Percentiles rank a stretch among this genome's conserved stretches.
phyloP scores from a whole-genome alignment of 2,888 invertebrate species.

The Iphiclides podalirius region DNA sequence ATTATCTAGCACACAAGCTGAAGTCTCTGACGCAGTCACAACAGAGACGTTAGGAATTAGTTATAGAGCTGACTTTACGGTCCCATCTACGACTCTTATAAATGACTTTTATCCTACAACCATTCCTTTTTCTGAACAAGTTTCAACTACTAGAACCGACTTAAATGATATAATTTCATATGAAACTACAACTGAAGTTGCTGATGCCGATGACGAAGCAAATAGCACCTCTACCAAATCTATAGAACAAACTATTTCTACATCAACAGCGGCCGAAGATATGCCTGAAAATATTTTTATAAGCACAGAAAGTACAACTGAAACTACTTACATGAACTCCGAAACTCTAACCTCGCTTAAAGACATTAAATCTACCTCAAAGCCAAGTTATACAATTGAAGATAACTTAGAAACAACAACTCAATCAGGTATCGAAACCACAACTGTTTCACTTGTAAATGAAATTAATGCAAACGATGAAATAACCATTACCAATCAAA shows the following conservation, averaged over 20 bases:
- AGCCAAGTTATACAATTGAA: slow-evolving; percentile 34
- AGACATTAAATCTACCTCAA: slow-evolving; percentile 30
- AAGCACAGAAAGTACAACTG: slow-evolving; percentile 28
- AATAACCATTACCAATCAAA: slow-evolving; percentile 42
- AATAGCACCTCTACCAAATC: slow-evolving; percentile 24
- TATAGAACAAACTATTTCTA: slow-evolving; percentile 26
- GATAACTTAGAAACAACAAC: slow-evolving; percentile 41
- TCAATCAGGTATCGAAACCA: slow-evolving; percentile 36
- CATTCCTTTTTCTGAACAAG: slow-evolving; percentile 26
- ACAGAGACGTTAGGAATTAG: slow-evolving; percentile 9
- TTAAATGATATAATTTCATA: slow-evolving; percentile 25
- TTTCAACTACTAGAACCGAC: slow-evolving; percentile 24
- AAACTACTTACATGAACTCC: slow-evolving; percentile 32
- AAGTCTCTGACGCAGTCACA: not conserved
- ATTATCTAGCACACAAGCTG: not conserved
- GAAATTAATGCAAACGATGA: slow-evolving; percentile 39
- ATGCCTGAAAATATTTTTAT: slow-evolving; percentile 9
- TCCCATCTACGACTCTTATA: slow-evolving; percentile 2
- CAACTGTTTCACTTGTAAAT: slow-evolving; percentile 34
- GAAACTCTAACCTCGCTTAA: slow-evolving; percentile 39
- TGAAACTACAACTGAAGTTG: slow-evolving; percentile 28
- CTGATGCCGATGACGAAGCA: slow-evolving; percentile 27
- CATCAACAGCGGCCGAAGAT: slow-evolving; percentile 14
- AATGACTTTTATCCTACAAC: slow-evolving; percentile 24
- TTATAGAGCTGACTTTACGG: not conserved